phyloP scores from a whole-genome alignment of 2,888 invertebrate genomes.

The Ophion slaviceki region DNA sequence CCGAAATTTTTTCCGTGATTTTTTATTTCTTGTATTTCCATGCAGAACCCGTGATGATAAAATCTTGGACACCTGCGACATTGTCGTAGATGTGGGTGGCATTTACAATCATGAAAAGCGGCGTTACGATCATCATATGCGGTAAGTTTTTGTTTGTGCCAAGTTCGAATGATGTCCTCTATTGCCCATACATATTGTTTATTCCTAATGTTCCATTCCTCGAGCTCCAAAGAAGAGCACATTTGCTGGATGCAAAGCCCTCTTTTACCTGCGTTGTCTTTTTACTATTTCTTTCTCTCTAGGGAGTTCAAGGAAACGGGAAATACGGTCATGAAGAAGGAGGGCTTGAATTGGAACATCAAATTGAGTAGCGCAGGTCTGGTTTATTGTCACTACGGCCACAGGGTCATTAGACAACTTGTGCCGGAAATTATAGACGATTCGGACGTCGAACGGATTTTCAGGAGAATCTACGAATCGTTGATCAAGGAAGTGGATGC shows the following conservation, averaged over 20 bases:
- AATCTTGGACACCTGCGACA: conserved; percentile 91
- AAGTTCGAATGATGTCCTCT: neutral
- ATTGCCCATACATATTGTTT: neutral
- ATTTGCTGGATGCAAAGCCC: neutral
- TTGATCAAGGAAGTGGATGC: conserved; percentile 98
- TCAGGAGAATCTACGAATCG: conserved; percentile 91
- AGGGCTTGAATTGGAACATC: conserved; percentile 80
- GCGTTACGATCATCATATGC: conserved; percentile 98
- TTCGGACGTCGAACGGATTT: conserved; percentile 86
- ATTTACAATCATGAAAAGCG: conserved; percentile 90
- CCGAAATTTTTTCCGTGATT: neutral
- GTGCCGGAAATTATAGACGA: conserved; percentile 84
- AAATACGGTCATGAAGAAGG: conserved; percentile 78
- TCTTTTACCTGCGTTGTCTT: neutral
- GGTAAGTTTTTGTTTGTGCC: conserved; percentile 75
- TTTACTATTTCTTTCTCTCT: neutral
- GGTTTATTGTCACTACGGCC: conserved; percentile 95
- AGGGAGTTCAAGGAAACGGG: conserved; percentile 77
- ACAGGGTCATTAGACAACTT: conserved; percentile 88
- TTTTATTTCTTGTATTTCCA: neutral
- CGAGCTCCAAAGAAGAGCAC: neutral
- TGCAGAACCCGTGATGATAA: conserved; percentile 85
- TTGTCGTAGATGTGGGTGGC: conserved; percentile 98
- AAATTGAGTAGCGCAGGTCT: conserved; percentile 98
- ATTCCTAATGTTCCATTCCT: neutral